Evolutionary conservation across 2,888 invertebrate genomes (phyloP).

Genomic region (Mythimna pallens): DNA sequence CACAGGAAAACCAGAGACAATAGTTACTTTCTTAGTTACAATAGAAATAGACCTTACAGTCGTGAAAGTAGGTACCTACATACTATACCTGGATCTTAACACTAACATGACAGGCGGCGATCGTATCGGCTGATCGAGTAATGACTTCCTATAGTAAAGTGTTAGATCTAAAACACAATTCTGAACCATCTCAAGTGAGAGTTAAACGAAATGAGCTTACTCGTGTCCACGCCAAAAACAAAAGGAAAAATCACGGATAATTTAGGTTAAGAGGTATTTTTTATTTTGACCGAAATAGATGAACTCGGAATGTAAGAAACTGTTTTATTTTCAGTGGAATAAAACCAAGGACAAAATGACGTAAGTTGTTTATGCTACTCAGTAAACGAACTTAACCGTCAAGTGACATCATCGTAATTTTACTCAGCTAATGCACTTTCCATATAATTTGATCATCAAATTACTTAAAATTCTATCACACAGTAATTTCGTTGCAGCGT

Average conservation of each 20-base stretch:
- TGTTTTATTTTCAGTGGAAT: not conserved
- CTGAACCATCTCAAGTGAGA: not conserved
- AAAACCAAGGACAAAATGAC: constrained; percentile 1
- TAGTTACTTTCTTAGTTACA: constrained; percentile 1
- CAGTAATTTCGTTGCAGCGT: constrained; percentile 48
- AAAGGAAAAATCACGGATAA: not conserved
- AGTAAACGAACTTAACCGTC: no score
- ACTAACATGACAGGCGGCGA: constrained; percentile 13
- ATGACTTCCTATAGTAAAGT: constrained; percentile 35
- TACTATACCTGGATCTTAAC: constrained; percentile 2
- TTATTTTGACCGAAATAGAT: not conserved
- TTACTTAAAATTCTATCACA: constrained; percentile 43
- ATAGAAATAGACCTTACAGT: not conserved
- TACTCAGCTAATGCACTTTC: constrained; percentile 18
- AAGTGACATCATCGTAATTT: no score
- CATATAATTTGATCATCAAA: constrained; percentile 46
- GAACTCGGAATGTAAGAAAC: not conserved
- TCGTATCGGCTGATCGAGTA: constrained; percentile 37
- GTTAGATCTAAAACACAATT: constrained; percentile 6
- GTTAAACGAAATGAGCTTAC: not conserved
- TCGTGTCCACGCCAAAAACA: not conserved
- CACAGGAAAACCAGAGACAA: constrained; percentile 1
- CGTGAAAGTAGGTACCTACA: constrained; percentile 30
- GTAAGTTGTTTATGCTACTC: not conserved
- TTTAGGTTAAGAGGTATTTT: not conserved